Conservation (phyloP, 2,797 vertebrate genomes). For the Enteromius radiatus region DNA sequence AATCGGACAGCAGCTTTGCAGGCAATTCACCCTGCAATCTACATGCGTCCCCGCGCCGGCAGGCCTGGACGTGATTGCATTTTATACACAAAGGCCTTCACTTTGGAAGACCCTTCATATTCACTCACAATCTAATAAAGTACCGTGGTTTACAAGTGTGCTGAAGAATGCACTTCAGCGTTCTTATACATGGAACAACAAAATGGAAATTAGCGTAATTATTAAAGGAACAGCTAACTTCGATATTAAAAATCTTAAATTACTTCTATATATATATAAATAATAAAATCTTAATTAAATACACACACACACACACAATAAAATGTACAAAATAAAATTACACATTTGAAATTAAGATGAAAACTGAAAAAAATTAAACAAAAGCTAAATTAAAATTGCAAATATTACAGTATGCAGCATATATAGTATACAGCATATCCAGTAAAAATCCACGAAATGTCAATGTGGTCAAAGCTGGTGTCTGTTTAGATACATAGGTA, state of each 20-base stretch:
- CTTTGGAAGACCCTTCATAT: slow-evolving; percentile 61
- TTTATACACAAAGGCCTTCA: slow-evolving; percentile 72
- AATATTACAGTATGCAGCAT: neutral
- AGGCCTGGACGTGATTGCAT: slow-evolving; percentile 69
- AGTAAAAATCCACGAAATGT: neutral
- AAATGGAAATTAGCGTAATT: neutral
- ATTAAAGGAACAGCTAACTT: neutral
- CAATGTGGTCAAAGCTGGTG: neutral
- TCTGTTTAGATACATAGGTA: neutral
- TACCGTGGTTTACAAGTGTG: slow-evolving; percentile 64
- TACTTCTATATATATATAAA: neutral
- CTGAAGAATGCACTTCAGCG: slow-evolving; percentile 42
- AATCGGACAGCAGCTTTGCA: slow-evolving; percentile 72
- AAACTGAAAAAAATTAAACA: neutral
- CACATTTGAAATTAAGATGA: neutral
- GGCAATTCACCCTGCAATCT: slow-evolving; percentile 75
- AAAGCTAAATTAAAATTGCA: neutral
- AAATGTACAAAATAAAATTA: neutral
- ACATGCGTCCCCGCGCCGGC: slow-evolving; percentile 69
- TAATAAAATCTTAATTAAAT: too few species aligned
- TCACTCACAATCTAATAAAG: slow-evolving; percentile 67
- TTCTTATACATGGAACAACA: slow-evolving; percentile 38
- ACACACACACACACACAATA: too few species aligned
- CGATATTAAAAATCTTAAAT: neutral
- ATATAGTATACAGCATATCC: too few species aligned